Evolutionary conservation across 2,888 invertebrate species (phyloP), one percentile per base, ranked within the genome.

Genomic region (Drosophila melanosoma): DNA sequence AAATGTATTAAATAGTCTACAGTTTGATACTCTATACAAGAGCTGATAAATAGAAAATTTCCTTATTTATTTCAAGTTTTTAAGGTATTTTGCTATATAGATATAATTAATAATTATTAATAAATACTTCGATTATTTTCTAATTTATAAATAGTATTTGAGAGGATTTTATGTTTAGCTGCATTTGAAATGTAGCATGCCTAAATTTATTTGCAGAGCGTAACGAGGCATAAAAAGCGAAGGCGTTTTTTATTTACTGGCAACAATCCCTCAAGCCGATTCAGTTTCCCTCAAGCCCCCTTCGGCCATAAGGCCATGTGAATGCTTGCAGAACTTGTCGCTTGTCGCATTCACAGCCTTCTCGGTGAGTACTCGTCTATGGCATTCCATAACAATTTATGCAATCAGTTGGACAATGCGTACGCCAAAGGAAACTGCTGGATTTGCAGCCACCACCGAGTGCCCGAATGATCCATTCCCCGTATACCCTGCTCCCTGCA

Each of bases 371-470:
- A 51, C 62, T 72, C 58, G 76, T 61, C 81, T 40, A 74, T 76
- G 66, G 79, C 85, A 87, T 87, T 87, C 86, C 86, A 79, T 74
- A 89, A 87, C 86, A 87, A 87, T 87, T 87, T 87, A 87, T 87
- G 86, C 89, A 87, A 87, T 87, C 86, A 87, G 88, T 84, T 76
- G 87, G 74, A 81, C 89, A 83, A 79, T 56, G 63, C 71, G 60
- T 56, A 36, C 36, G 49, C 36, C 32, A 59, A 80, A 72, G 69
- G 63, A 69, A 75, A 60, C 73, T 54, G 70, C 54, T 58, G 62
- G 60, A 73, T 72, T 69, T 63, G 40, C 70, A 62, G 67, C 49
- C 45, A 32, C 42, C 62, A 56, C 54, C 57, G 40, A 58, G 35
- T 26, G 3, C 20, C 69, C 36, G 48, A 54, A 45, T 52, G 29